These are phyloP conservation scores for Parambassis ranga DNA, from an alignment of 2,797 vertebrate genomes.

Conservation along the genomic window DNA sequence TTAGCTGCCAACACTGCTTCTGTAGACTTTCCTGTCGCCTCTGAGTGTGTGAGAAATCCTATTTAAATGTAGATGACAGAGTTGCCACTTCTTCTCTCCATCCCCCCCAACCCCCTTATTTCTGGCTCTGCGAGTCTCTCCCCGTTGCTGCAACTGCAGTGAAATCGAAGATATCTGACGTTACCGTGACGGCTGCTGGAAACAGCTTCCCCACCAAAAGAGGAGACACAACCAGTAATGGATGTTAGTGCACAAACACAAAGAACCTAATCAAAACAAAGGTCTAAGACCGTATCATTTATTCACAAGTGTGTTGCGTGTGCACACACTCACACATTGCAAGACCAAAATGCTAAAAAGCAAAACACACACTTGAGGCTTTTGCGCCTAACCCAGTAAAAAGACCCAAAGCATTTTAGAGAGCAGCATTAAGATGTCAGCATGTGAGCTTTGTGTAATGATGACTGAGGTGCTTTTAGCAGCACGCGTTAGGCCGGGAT, in stretches of 20 bases:
- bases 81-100: slow-evolving; percentile 21
- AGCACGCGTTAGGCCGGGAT: slow-evolving; percentile 1
- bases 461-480: slow-evolving; percentile 5
- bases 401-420: slow-evolving; percentile 45
- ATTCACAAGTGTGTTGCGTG: slow-evolving; percentile 6
- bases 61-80: slow-evolving; percentile 61
- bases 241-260: neutral
- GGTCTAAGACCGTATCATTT: slow-evolving; percentile 12
- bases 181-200: slow-evolving; percentile 13
- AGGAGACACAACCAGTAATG: neutral
- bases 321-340: neutral
- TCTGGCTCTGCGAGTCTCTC: neutral
- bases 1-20: neutral
- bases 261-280: slow-evolving; percentile 15
- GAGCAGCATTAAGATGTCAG: slow-evolving; percentile 47
- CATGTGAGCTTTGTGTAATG: slow-evolving; percentile 9
- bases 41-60: slow-evolving; percentile 31
- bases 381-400: slow-evolving; percentile 29
- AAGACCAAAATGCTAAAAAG: slow-evolving; percentile 30
- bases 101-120: neutral
- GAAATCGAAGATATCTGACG: slow-evolving; percentile 49
- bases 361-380: slow-evolving; percentile 32
- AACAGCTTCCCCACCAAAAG: neutral
- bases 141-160: slow-evolving; percentile 49
- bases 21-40: neutral